phyloP scores from a whole-genome alignment of 2,888 invertebrate genomes.

The Dasysyrphus albostriatus region DNA sequence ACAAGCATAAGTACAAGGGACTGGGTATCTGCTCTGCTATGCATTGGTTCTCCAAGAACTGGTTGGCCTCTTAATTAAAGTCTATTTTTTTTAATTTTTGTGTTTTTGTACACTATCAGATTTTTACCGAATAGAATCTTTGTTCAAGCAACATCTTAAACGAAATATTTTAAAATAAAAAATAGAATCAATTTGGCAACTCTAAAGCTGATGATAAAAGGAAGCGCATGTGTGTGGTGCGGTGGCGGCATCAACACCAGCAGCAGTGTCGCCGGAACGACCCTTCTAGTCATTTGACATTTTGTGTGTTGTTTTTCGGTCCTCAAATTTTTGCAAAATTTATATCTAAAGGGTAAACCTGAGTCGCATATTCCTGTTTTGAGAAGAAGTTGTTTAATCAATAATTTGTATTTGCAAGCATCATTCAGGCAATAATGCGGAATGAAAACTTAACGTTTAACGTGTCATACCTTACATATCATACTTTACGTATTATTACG shows the following conservation, averaged over 20 bases:
- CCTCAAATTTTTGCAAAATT: constrained; percentile 16
- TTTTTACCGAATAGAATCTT: not conserved
- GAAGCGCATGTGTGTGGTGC: constrained; percentile 4
- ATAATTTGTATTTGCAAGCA: no score
- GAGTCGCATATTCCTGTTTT: not conserved
- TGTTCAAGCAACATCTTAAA: not conserved
- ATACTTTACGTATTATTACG: no score
- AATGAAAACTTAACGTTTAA: no score
- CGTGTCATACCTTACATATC: no score
- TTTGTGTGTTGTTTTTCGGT: constrained; percentile 19
- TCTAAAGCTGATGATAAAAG: not conserved
- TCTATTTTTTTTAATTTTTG: no score
- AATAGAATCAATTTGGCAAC: not conserved
- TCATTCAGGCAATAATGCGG: no score
- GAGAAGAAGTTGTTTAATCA: not conserved
- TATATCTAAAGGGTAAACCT: not conserved
- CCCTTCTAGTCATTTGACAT: constrained; percentile 36
- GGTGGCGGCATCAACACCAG: constrained; percentile 32
- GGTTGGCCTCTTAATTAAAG: no score
- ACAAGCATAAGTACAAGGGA: no score
- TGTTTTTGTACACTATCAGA: no score
- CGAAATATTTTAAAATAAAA: not conserved
- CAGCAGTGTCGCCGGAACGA: constrained; percentile 43
- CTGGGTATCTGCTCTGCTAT: no score
- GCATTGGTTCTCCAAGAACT: no score